Base-by-base conservation (phyloP, 1,140 invertebrate genomes). In the Aphidius gifuensis region DNA sequence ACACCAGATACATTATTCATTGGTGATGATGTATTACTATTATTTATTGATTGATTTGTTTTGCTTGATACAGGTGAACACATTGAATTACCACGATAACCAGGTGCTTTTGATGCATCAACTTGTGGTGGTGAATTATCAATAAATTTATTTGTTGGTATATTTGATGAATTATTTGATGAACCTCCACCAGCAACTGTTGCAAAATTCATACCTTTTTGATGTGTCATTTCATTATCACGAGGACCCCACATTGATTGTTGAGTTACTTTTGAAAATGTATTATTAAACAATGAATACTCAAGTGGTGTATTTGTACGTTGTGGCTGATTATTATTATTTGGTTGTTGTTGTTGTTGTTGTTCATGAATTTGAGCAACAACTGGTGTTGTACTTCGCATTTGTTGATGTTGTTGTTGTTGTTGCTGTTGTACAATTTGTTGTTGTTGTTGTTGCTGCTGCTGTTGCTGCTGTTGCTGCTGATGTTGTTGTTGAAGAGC, bases 211-310 rank as follows among this genome's bases (percentile, higher is more conserved):
- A 87, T 86, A 65, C 85, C 85, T 71, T 85, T 88, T 70, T 86
- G 60, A 46, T 56, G 84, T 71, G 77, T 82, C 4, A 32, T 32
- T 72, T 85, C 86, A 69, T 84, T 86, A 71, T 88, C 90, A 74
- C 83, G 81, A n/a, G 83, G 73, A 23, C 75, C 83, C 84, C 87
- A 86, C 77, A 88, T 85, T 6, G 84, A 83, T 64, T 86, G 84
- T 66, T 87, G 85, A 32, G 85, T 83, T 39, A 84, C 81, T 73
- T 87, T 87, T 56, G 84, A 84, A 67, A 88, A 88, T 1, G 83
- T 82, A 70, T 91, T 88, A 68, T 90, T 90, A 68, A 94, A 93
- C 6, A 93, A 82, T 1, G 90, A 90, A 75, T 93, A 94, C 65
- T 92, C 89, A 11, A 85, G 79, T 0, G 80, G 79, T 8, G 78